A percentile compares a stretch with the other conserved stretches of the same genome.
Conservation (phyloP, 2,888 invertebrate species). For the Ctena decussata region DNA sequence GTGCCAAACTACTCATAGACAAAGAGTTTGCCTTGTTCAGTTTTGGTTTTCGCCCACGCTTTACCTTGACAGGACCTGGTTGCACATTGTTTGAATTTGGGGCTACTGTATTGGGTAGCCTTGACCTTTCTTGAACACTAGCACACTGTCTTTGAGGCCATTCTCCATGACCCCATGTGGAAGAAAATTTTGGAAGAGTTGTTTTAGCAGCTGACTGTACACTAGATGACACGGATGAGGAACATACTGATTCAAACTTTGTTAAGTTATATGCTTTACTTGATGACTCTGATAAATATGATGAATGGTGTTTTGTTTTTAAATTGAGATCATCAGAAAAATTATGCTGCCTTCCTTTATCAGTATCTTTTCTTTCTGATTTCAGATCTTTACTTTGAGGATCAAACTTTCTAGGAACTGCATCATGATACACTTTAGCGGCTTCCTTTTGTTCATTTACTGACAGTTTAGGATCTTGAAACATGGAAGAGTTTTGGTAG, state of each 20-base stretch:
- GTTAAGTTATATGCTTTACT: background rate
- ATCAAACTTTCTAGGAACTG: background rate
- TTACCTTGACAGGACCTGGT: background rate
- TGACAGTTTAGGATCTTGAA: background rate
- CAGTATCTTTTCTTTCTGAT: background rate
- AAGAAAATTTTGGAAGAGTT: background rate
- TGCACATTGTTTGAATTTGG: background rate
- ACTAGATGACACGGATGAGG: background rate
- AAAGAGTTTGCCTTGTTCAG: background rate
- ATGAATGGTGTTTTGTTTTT: background rate
- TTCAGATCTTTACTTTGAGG: background rate
- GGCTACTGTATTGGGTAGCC: background rate
- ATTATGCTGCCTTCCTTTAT: background rate
- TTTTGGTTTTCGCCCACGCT: background rate
- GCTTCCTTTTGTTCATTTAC: background rate
- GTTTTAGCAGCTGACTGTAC: background rate
- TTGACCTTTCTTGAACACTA: conserved; percentile 1
- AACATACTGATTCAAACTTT: background rate
- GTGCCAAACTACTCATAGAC: background rate
- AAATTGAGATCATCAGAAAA: background rate
- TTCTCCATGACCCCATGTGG: background rate
- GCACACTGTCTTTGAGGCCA: background rate
- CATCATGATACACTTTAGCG: background rate
- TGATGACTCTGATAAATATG: background rate
- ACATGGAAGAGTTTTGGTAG: background rate